phyloP scores from a whole-genome alignment of 2,888 invertebrate genomes.

The Ceriagrion tenellum region DNA sequence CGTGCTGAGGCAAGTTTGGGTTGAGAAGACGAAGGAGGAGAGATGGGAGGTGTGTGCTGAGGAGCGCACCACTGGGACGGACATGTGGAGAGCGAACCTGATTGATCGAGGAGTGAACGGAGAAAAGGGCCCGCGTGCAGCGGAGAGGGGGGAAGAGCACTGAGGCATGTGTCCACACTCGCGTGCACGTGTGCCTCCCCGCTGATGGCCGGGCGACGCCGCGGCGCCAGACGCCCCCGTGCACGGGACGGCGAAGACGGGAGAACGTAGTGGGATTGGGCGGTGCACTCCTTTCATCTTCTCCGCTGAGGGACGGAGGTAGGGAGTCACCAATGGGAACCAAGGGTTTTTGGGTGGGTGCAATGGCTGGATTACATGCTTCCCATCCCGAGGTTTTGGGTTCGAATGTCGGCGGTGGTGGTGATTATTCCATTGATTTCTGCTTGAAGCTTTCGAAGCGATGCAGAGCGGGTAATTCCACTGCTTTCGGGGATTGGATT shows the following conservation, averaged over 20 bases:
- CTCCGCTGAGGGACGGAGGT: neutral
- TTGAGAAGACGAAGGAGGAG: too few relatives aligned
- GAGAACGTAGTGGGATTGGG: neutral
- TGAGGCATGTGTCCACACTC: neutral
- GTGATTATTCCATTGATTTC: too few relatives aligned
- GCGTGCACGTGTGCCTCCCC: neutral
- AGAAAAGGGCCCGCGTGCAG: neutral
- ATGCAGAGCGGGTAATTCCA: too few relatives aligned
- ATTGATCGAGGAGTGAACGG: conserved; percentile 62
- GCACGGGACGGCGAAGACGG: neutral
- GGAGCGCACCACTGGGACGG: neutral
- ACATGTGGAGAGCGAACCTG: neutral
- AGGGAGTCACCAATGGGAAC: too few relatives aligned
- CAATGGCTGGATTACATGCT: too few relatives aligned
- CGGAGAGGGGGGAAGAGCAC: neutral
- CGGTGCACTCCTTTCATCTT: neutral
- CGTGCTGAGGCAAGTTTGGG: neutral
- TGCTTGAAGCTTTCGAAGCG: too few relatives aligned
- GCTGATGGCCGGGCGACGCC: neutral
- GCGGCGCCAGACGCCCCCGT: too few relatives aligned
- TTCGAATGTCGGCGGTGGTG: too few relatives aligned
- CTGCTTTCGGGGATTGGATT: too few relatives aligned
- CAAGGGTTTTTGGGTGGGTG: too few relatives aligned
- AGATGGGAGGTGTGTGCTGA: neutral
- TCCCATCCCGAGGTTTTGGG: too few relatives aligned